Base-by-base conservation (phyloP, 2,113 vertebrate species). In the Chaetodon auriga region DNA sequence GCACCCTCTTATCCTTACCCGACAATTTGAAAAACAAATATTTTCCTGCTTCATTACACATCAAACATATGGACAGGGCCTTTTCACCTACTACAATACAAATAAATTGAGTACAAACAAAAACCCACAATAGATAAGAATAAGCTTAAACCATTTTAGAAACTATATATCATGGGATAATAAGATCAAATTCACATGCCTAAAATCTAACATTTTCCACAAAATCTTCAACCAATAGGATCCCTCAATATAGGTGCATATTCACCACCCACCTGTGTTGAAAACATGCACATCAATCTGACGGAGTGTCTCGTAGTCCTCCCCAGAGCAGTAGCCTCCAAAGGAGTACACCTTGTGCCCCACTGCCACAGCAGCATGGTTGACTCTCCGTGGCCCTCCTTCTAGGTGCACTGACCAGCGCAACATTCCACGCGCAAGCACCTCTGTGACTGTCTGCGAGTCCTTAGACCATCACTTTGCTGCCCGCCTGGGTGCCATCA, bases 341-440 rank as follows among this genome's bases (percentile, higher is more conserved):
- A 99, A 99, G 82, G 98, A 99, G 94, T 97, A 99, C 2, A 99
- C 97, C 85, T 97, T 97, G 94, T 99, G 98, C 7, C 98, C 98
- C 2, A 99, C 97, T 1, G 98, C 97, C 93, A 99, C 98, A 6
- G 98, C 98, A 5, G 98, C 98, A 91, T 99, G 98, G 95, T 99
- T 99, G 92, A 99, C 98, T 95, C 98, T 97, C 91, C 98, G 97
- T 5, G 98, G 98, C 92, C 98, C 98, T 54, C 98, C 98, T 95
- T 99, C 98, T 91, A 99, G 95, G 94, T 99, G 97, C 94, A 99
- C 98, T 15, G 97, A 96, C 98, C 98, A 99, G 95, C 97, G 97
- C 88, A 99, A 96, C 97, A 99, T 99, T 95, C 96, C 97, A 95
- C 92, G 87, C 93, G 70, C 51, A 77, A 90, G 93, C 93, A 78